Evolutionary conservation across 2,888 invertebrate species (phyloP).

Genomic region (Mythimna impura): DNA sequence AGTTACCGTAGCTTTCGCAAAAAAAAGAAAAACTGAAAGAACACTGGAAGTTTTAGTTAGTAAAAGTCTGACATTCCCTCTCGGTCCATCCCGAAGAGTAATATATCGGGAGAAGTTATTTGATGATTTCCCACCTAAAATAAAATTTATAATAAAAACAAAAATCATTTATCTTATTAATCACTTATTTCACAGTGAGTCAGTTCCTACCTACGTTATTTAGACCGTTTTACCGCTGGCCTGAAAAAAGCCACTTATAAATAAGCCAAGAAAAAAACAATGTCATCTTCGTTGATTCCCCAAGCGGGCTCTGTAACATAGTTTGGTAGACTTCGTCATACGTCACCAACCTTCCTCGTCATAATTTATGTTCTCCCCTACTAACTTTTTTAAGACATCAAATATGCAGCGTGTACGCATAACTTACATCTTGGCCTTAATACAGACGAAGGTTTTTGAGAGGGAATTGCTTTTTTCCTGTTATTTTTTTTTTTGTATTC

Average conservation of each 20-base stretch:
- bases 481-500: conserved; percentile 6
- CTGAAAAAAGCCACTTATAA: conserved; percentile 3
- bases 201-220: no score
- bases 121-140: no score
- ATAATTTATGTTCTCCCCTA: conserved; percentile 35
- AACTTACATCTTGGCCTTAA: conserved; percentile 19
- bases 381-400: conserved; percentile 39
- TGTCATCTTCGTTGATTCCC: conserved; percentile 34
- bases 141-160: no score
- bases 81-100: no score
- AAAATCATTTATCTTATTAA: no score
- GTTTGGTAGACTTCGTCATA: conserved; percentile 33
- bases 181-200: no score
- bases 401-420: conserved; percentile 45
- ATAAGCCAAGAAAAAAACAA: conserved; percentile 18
- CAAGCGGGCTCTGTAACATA: conserved; percentile 29
- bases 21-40: no score
- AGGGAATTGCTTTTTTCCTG: conserved; percentile 10
- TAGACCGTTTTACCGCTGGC: background rate
- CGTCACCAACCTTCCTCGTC: conserved; percentile 42
- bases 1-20: no score
- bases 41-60: no score
- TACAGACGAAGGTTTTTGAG: conserved; percentile 12
- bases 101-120: no score
- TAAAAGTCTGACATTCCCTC: no score